Conservation (phyloP, 2,888 invertebrate species). For the Hylaea fasciaria region DNA sequence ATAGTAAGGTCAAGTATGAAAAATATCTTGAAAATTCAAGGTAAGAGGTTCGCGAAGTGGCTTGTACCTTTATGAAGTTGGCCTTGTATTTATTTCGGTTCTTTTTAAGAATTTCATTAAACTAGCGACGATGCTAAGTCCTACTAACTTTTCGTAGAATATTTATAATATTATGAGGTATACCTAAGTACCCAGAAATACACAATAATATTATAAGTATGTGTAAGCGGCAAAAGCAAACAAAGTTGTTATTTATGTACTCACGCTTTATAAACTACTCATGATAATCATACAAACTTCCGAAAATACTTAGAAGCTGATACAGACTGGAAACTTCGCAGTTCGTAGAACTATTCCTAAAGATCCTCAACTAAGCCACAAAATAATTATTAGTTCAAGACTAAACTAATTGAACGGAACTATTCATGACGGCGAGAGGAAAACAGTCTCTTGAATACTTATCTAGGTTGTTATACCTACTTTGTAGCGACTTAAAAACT, state of each 20-base stretch:
- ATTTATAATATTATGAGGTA: no score
- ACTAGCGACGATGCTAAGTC: no score
- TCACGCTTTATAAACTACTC: not conserved
- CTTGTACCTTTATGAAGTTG: no score
- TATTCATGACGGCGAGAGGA: slow-evolving; percentile 23
- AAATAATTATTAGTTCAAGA: no score
- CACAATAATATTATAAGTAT: no score
- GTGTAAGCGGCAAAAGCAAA: no score
- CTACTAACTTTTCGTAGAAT: no score
- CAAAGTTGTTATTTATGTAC: no score
- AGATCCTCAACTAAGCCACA: slow-evolving; percentile 20
- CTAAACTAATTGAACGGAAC: slow-evolving; percentile 30
- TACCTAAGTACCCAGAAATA: no score
- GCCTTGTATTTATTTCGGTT: no score
- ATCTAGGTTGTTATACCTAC: slow-evolving; percentile 18
- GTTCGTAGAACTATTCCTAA: slow-evolving; percentile 32
- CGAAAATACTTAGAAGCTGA: slow-evolving; percentile 29
- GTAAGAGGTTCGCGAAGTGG: no score
- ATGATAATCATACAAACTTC: slow-evolving; percentile 6
- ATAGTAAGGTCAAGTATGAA: not conserved
- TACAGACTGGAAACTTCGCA: slow-evolving; percentile 29
- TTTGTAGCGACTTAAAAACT: not conserved
- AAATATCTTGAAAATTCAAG: not conserved
- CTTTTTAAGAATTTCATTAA: no score
- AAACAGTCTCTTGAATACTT: slow-evolving; percentile 11